Conservation (phyloP, 1,140 invertebrate species). For the Pogonomyrmex californicus region DNA sequence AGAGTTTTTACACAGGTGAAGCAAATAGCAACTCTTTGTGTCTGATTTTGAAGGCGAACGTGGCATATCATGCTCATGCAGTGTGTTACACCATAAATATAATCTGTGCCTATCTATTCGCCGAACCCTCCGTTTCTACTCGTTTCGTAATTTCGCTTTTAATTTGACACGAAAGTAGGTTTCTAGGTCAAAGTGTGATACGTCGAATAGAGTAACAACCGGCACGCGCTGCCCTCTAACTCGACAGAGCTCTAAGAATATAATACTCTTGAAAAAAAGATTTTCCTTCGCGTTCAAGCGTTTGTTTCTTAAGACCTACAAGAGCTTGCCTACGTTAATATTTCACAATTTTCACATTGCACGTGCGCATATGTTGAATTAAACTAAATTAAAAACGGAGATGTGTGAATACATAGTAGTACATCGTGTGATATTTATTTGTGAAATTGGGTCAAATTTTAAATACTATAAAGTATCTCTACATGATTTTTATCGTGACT, state of each 20-base stretch:
- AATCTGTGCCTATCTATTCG: conserved; percentile 59
- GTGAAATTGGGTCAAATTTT: neutral
- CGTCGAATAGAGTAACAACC: conserved; percentile 40
- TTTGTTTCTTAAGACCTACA: neutral
- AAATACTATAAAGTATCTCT: neutral
- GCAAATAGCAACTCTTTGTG: neutral
- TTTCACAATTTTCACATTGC: neutral
- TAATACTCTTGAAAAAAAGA: conserved; percentile 15
- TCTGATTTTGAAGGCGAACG: neutral
- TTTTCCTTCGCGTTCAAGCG: neutral
- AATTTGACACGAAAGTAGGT: conserved; percentile 77
- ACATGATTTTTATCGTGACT: neutral
- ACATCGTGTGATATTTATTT: neutral
- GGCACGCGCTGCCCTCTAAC: conserved; percentile 28
- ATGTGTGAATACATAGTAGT: neutral
- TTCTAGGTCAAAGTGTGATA: conserved; percentile 74
- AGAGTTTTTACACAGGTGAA: neutral
- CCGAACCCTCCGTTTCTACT: conserved; percentile 44
- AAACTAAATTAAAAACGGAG: conserved; percentile 10
- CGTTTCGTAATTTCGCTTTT: conserved; percentile 74
- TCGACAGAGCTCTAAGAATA: conserved; percentile 26
- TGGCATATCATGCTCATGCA: neutral
- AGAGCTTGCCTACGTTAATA: neutral
- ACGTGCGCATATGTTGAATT: neutral
- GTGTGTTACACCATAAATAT: conserved; percentile 20